Conservation (phyloP, 2,888 invertebrate genomes). For the Mesoligia furuncula region DNA sequence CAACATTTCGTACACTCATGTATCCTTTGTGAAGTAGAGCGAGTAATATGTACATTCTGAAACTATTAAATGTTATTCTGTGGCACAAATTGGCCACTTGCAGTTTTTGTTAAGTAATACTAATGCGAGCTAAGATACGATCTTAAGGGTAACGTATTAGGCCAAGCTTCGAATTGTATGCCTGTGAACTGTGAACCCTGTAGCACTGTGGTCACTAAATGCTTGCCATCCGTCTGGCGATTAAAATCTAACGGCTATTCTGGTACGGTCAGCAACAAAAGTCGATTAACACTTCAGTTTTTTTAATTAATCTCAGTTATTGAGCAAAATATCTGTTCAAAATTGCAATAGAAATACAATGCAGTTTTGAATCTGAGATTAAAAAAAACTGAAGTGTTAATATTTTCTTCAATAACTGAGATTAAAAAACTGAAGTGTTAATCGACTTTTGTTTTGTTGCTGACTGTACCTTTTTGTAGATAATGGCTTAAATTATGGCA, state of each 20-base stretch:
- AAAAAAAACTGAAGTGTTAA: too few species aligned
- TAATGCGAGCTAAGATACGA: neutral
- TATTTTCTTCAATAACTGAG: too few species aligned
- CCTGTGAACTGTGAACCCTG: neutral
- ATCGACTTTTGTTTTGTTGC: too few species aligned
- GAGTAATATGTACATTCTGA: conserved; percentile 29
- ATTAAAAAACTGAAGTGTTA: too few species aligned
- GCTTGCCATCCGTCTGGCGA: neutral
- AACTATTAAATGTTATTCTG: neutral
- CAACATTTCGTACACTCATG: conserved; percentile 35
- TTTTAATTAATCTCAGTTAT: too few species aligned
- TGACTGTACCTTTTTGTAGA: neutral
- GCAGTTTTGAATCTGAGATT: too few species aligned
- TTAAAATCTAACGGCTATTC: neutral
- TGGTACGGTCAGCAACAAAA: too few species aligned
- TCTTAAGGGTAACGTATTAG: neutral
- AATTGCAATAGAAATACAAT: too few species aligned
- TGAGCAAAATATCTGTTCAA: too few species aligned
- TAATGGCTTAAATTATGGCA: neutral
- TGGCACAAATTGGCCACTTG: neutral
- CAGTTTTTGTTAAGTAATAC: neutral
- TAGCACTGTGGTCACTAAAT: neutral
- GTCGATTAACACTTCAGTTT: too few species aligned
- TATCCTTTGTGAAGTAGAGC: conserved; percentile 58
- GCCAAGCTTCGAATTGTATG: neutral